Percentiles rank a stretch among this genome's conserved stretches.
Evolutionary conservation across 23 tunicate genomes (phyloP).

Genomic region (Botrylloides violaceus): DNA sequence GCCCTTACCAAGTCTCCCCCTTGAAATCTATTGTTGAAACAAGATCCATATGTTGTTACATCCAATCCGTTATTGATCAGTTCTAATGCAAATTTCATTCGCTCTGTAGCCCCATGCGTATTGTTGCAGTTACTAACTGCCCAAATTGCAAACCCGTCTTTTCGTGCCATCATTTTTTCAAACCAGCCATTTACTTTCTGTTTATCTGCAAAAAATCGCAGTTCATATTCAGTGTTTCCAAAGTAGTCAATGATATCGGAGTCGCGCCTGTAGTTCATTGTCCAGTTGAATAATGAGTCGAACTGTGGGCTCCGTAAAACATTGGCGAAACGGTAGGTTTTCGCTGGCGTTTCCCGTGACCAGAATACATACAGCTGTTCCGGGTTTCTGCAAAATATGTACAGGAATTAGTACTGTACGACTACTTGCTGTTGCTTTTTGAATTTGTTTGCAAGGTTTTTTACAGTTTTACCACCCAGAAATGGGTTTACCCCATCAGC

Average conservation of each 20-base stretch:
- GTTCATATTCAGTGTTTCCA: constrained; percentile 32
- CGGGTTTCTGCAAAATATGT: constrained; percentile 37
- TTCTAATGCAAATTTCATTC: constrained; percentile 37
- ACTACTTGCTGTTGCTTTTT: too few relatives aligned
- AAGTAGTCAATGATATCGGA: constrained; percentile 51
- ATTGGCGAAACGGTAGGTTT: constrained; percentile 38
- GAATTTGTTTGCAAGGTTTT: too few relatives aligned
- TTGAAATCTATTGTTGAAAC: constrained; percentile 22
- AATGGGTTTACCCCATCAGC: too few relatives aligned
- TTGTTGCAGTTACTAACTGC: constrained; percentile 75
- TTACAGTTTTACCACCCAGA: too few relatives aligned
- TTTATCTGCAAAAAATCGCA: constrained; percentile 1
- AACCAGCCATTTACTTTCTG: constrained; percentile 6
- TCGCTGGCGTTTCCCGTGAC: constrained; percentile 75
- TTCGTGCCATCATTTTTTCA: constrained; percentile 40
- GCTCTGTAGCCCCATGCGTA: constrained; percentile 52
- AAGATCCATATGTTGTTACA: constrained; percentile 34
- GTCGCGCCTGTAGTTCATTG: constrained; percentile 47
- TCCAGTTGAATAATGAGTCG: constrained; percentile 67
- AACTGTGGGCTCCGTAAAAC: constrained; percentile 32
- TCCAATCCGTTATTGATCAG: constrained; percentile 45
- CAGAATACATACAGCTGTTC: constrained; percentile 64
- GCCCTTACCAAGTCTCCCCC: constrained; percentile 19
- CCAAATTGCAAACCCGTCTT: constrained; percentile 57
- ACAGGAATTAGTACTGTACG: too few relatives aligned